Evolutionary conservation across 1,140 invertebrate genomes (phyloP), one percentile per base, ranked within the genome.

Genomic region (Bombus ignitus): DNA sequence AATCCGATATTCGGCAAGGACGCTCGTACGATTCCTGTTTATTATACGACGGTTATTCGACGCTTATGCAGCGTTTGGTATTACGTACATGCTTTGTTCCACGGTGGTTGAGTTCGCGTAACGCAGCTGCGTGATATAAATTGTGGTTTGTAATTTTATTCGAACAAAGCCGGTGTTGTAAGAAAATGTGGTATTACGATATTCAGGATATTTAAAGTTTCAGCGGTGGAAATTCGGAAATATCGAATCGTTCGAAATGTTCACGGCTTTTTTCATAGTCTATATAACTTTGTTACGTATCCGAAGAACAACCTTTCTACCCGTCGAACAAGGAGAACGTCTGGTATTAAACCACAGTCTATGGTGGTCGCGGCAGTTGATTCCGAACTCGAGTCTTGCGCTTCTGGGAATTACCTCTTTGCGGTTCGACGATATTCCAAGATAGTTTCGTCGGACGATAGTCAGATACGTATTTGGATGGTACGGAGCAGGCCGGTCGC

Each of bases 401-500:
- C 37, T 62, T 47, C 18, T 9, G n/a, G 32, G 47, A 28, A 83
- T 88, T 80, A 53, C 44, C 70, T 83, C 74, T n/a, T 42, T 37
- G 87, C 37, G 47, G 66, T 86, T 35, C 57, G 57, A 80, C 70
- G 39, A 68, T 83, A 62, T 80, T 68, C 62, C 28, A 53, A 37
- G 39, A 83, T 76, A 86, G 85, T 83, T 66, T 79, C 18, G 42
- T 76, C n/a, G 37, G 35, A 53, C 35, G 47, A 65, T 80, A 73
- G 81, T 87, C 53, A 47, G 72, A 53, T 53, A 53, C 0, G 37
- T 44, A 87, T 76, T 39, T 39, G 35, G 32, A 59, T 57, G 35
- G n/a, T 28, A n/a, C 42, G 28, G 12, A 5, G 76, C 12, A 76
- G 35, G 15, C 15, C n/a, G 8, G 2, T 35, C 32, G 15, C 65